Base-by-base conservation (phyloP, 1,140 invertebrate genomes). In the Ephestia elutella region DNA sequence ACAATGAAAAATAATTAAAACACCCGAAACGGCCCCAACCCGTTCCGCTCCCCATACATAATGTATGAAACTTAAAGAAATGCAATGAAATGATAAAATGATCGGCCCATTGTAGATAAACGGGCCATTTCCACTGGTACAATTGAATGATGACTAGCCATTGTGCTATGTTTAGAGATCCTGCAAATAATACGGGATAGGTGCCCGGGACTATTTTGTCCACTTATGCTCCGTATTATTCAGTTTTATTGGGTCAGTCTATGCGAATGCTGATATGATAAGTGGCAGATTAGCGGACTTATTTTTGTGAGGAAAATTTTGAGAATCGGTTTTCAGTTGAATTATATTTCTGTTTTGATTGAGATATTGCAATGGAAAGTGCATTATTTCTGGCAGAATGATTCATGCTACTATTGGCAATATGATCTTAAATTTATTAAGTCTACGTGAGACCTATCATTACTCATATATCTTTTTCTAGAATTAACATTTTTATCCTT, bases 121-220 rank as follows among this genome's bases (percentile, higher is more conserved):
- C 75, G 76, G 76, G 62, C 80, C 71, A 82, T 84, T 84, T 84
- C 80, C 80, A 82, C 71, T 59, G 68, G 63, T 67, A 80, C 82
- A 87, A 87, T 87, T 87, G 85, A 80, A 86, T 87, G 82, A 86
- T 87, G 73, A 78, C 72, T 28, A 74, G 44, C 80, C 79, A 85
- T 86, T 86, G 85, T 86, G 78, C 85, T 86, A 87, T 85, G 82
- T 85, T 86, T 86, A 86, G 85, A 87, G 82, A 78, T 87, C 85
- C 82, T 86, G 84, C 82, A 67, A 62, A 70, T 80, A 77, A 78
- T 78, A 73, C 63, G 70, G 73, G 79, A 77, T 81, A 85, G 79
- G 82, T 83, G 78, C 75, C 19, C 65, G 57, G 55, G 70, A 21
- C 78, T 70, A 82, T 80, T 78, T 72, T 56, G 66, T 70, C 78